Base-by-base conservation (phyloP, 64 coral and sea anemone genomes). In the Actinia tenebrosa region DNA sequence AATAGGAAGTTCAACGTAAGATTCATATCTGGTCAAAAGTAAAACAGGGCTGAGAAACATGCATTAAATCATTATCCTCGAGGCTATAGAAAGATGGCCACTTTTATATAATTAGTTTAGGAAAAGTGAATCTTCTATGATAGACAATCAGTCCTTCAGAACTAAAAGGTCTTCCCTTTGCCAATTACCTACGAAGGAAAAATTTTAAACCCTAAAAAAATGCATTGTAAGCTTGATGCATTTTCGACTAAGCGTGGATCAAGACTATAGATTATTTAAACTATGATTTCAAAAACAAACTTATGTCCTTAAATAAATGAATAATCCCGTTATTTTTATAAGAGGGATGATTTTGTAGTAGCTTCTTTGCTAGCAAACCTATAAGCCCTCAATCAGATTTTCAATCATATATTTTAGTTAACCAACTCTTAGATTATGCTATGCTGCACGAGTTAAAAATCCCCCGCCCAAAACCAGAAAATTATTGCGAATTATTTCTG, bases 111-210 rank as follows among this genome's bases (percentile, higher is more conserved):
- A 75, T 75, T 75, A 30, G 69, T 75, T 75, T 75, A 13, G 26
- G 26, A 75, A 75, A 75, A 30, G 69, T 43, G 10, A 75, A 75
- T 75, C 26, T 42, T 75, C 42, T 7, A 75, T 30, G 69, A 75
- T 75, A 75, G 69, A 75, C n/a, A 42, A 75, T 75, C 69, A 75
- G 69, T 16, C 69, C 69, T 75, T 75, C 69, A 30, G 26, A 11
- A 30, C n/a, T 75, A 11, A 26, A 30, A 26, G 69, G n/a, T 75
- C 15, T 75, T 25, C 69, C 26, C 13, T 75, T 75, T 43, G 69
- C 69, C 25, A 75, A 75, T 75, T 75, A 75, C 27, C 69, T 25
- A 42, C 10, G 42, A 75, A 75, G n/a, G 1, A 75, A 75, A 75
- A 75, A 75, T 3, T 42, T 9, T 5, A 75, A 42, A 27, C 10